Evolutionary conservation across 1,140 invertebrate genomes (phyloP), one percentile per base, ranked within the genome.

Genomic region (Drosophila ironensis): DNA sequence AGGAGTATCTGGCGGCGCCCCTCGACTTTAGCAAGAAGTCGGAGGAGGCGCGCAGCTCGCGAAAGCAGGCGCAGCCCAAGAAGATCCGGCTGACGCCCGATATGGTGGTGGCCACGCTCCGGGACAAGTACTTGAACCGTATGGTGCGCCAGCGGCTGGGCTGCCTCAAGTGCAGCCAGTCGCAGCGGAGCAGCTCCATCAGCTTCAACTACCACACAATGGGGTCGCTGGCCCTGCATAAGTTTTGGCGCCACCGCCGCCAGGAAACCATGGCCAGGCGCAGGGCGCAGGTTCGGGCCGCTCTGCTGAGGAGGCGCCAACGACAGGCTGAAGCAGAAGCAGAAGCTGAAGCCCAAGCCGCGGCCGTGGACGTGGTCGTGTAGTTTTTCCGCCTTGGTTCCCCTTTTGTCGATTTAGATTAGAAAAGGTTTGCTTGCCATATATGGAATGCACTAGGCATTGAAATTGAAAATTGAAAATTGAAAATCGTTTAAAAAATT

Each of bases 121-220:
- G 88, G 4, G 89, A 90, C 45, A 90, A 90, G 45, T 75, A 90
- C 44, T 52, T 90, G n/a, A 89, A 87, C 70, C 72, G 76, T 1
- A 67, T 90, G 63, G 86, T 88, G 3, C 74, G 84, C 6, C 68
- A 73, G 6, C 76, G 74, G 8, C 41, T 88, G 11, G 76, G 71
- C 19, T 90, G 89, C 52, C 41, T 46, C 1, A 72, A 71, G n/a
- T 81, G 88, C 44, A 77, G 57, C 8, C 63, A 42, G 38, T 16
- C 28, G 17, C 41, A 54, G 38, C 8, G 51, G 46, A 48, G 19
- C 45, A 44, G 67, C 42, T 57, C 42, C 47, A 78, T 90, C 2
- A 75, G 78, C 33, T 90, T 90, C 30, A 90, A 90, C 0, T 92
- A 92, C 52, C 91, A 92, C 35, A 91, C 88, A 3, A 88, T 86